These are phyloP conservation scores for Mus caroli DNA, from an alignment of 2,797 vertebrate genomes.

Conservation along the genomic window DNA sequence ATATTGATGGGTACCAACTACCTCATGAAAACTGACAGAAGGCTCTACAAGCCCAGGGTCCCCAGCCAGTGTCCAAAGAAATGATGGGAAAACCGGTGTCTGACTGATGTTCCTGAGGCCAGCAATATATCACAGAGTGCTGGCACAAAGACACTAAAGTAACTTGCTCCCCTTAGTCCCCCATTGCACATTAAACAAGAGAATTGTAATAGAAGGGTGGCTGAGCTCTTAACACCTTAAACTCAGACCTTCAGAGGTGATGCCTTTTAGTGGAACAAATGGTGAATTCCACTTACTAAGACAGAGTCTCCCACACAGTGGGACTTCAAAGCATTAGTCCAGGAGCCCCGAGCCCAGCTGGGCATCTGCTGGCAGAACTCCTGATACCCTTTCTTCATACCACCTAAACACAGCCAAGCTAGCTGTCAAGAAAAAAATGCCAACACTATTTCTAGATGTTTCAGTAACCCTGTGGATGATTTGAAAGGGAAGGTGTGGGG, in stretches of 20 bases:
- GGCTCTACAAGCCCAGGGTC: background rate
- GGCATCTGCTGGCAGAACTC: background rate
- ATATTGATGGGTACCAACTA: background rate
- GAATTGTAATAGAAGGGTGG: slow-evolving; percentile 12
- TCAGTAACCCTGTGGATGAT: background rate
- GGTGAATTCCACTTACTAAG: slow-evolving; percentile 1
- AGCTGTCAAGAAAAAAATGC: slow-evolving; percentile 48
- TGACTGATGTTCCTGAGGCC: background rate
- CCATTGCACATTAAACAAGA: slow-evolving; percentile 27
- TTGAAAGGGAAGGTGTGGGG: background rate
- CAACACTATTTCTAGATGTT: slow-evolving; percentile 49
- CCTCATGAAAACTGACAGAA: background rate
- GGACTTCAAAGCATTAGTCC: background rate
- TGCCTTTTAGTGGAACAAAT: background rate
- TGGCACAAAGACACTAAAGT: background rate
- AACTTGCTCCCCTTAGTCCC: background rate
- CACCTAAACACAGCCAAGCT: background rate
- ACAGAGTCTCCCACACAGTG: background rate
- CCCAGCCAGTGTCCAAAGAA: background rate
- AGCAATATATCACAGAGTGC: background rate
- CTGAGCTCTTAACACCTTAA: background rate
- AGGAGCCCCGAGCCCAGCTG: background rate
- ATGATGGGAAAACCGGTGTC: background rate
- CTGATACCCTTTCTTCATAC: background rate
- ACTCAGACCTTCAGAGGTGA: slow-evolving; percentile 1